Percentiles rank a stretch among this genome's conserved stretches.
Evolutionary conservation across 2,888 invertebrate genomes (phyloP).

Genomic region (Capitulum mitella): DNA sequence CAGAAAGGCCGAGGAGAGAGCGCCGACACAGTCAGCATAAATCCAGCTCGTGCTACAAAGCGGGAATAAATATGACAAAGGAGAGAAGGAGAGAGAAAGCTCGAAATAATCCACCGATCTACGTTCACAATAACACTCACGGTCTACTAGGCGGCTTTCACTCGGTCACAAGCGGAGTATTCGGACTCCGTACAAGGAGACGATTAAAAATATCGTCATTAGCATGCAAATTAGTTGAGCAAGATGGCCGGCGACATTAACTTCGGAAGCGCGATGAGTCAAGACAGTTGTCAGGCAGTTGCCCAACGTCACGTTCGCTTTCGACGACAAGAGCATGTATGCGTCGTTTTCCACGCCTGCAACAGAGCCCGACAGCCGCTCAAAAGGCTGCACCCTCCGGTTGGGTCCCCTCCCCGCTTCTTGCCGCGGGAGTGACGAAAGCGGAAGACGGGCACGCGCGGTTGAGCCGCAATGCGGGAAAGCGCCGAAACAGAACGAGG

Average conservation of each 20-base stretch:
- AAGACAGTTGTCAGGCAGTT: background rate
- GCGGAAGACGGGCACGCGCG: background rate
- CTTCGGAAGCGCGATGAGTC: background rate
- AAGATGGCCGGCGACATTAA: background rate
- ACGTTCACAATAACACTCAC: constrained; percentile 2
- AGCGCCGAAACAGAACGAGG: background rate
- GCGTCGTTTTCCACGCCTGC: background rate
- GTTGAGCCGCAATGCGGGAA: background rate
- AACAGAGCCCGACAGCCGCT: too few relatives aligned
- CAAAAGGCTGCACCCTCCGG: too few relatives aligned
- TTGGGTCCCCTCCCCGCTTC: too few relatives aligned
- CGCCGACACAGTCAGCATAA: background rate
- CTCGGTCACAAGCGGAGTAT: background rate
- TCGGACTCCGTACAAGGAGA: background rate
- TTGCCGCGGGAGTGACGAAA: too few relatives aligned
- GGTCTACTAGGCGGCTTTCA: background rate
- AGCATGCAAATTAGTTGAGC: background rate
- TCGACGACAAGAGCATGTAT: background rate
- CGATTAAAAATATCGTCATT: background rate
- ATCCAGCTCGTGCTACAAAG: background rate
- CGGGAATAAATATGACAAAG: constrained; percentile 14
- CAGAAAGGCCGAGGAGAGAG: background rate
- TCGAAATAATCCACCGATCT: background rate
- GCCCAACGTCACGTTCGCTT: background rate
- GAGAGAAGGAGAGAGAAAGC: constrained; percentile 19